These are phyloP conservation scores for Holotrichia oblita DNA, from an alignment of 1,140 invertebrate genomes.

Conservation along the genomic window DNA sequence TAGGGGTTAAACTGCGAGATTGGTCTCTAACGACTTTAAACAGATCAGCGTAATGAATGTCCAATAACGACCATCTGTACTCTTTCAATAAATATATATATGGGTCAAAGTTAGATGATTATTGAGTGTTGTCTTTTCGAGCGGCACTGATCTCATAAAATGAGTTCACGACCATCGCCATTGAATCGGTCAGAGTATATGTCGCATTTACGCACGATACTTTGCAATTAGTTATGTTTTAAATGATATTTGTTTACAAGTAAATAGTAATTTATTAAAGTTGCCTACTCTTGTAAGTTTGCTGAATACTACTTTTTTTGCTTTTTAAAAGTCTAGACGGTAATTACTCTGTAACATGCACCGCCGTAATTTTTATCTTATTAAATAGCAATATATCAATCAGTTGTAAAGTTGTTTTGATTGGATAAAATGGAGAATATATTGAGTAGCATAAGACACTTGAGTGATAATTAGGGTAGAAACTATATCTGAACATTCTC, in stretches of 20 bases:
- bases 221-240: background rate
- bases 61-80: conserved; percentile 2
- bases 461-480: too few species aligned
- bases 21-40: background rate
- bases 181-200: background rate
- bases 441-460: too few species aligned
- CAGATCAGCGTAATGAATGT: conserved; percentile 12
- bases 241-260: too few species aligned
- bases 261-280: background rate
- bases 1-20: conserved; percentile 3
- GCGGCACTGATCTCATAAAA: background rate
- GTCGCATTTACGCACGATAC: background rate
- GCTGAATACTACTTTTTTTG: background rate
- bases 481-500: too few species aligned
- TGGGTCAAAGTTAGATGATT: background rate
- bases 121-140: background rate
- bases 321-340: background rate
- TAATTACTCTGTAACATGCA: background rate
- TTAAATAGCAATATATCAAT: conserved; percentile 18
- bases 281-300: background rate
- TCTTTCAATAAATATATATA: conserved; percentile 6
- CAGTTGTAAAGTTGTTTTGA: background rate
- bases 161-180: background rate
- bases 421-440: too few species aligned
- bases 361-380: background rate